phyloP scores from a whole-genome alignment of 2,113 vertebrate species.

The Syrrhaptes paradoxus region DNA sequence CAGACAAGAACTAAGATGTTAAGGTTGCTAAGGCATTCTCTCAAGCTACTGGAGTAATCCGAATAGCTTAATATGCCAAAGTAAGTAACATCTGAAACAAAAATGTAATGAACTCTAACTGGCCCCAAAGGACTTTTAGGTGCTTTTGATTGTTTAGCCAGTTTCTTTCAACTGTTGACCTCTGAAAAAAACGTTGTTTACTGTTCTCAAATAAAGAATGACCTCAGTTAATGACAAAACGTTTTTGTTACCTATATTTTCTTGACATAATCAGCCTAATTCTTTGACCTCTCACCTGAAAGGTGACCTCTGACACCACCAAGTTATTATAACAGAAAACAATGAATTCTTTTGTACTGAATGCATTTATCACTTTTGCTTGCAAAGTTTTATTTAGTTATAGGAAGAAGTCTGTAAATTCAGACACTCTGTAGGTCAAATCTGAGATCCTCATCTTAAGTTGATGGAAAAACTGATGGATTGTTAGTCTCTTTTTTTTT shows the following conservation, averaged over 20 bases:
- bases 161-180: conserved; percentile 28
- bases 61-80: background rate
- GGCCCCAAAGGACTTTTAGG: background rate
- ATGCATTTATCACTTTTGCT: background rate
- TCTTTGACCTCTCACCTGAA: conserved; percentile 16
- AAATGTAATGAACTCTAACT: conserved; percentile 34
- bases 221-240: conserved; percentile 7
- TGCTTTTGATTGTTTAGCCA: conserved; percentile 34
- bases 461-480: background rate
- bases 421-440: background rate
- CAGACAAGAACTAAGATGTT: background rate
- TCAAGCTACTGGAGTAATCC: background rate
- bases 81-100: conserved; percentile 16
- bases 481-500: background rate
- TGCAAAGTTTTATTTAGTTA: background rate
- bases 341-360: conserved; percentile 5
- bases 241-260: conserved; percentile 38
- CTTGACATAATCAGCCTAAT: background rate
- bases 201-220: conserved; percentile 39
- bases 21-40: background rate
- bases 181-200: conserved; percentile 22
- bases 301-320: background rate
- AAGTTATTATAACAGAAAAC: conserved; percentile 32
- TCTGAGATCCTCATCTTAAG: background rate
- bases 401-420: background rate